These are phyloP conservation scores for Incurvaria masculella DNA, from an alignment of 2,888 invertebrate genomes.

Conservation along the genomic window DNA sequence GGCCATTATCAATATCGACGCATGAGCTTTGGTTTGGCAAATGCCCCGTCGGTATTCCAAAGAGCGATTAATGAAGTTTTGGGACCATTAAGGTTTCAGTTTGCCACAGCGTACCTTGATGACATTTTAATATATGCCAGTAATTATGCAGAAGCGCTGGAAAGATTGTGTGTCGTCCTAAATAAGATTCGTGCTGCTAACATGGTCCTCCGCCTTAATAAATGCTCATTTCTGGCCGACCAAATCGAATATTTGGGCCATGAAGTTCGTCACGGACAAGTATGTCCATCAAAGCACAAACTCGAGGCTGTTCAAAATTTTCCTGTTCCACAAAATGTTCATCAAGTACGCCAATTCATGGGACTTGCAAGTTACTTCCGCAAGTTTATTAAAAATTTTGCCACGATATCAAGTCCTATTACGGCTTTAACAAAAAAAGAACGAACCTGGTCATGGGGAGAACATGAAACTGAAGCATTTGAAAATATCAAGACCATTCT, in stretches of 20 bases:
- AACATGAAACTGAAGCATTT: constrained; percentile 4
- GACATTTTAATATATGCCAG: constrained; percentile 11
- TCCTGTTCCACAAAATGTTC: constrained; percentile 9
- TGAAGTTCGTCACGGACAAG: constrained; percentile 3
- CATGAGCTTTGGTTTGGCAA: constrained; percentile 12
- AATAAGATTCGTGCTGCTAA: constrained; percentile 1
- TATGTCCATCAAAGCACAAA: constrained; percentile 5
- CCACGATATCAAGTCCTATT: constrained; percentile 10
- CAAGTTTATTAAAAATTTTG: constrained; percentile 12
- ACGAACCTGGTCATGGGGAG: constrained; percentile 4
- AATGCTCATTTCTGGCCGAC: constrained; percentile 7
- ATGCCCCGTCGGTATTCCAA: constrained; percentile 11
- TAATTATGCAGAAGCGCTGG: constrained; percentile 5
- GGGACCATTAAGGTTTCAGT: constrained; percentile 5
- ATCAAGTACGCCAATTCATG: constrained; percentile 13
- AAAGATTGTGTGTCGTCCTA: constrained; percentile 3
- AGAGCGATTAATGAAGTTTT: constrained; percentile 11
- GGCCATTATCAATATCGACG: constrained; percentile 11
- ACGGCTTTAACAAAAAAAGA: constrained; percentile 10
- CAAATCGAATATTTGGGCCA: constrained; percentile 8
- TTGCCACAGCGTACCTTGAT: constrained; percentile 13
- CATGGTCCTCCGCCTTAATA: constrained; percentile 3
- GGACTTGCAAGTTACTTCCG: constrained; percentile 13
- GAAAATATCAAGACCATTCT: constrained; percentile 4
- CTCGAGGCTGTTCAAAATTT: constrained; percentile 7